A percentile compares a stretch with the other conserved stretches of the same genome.
Evolutionary conservation across 2,797 vertebrate species (phyloP).

Genomic region (Bryconaethiops microstoma): DNA sequence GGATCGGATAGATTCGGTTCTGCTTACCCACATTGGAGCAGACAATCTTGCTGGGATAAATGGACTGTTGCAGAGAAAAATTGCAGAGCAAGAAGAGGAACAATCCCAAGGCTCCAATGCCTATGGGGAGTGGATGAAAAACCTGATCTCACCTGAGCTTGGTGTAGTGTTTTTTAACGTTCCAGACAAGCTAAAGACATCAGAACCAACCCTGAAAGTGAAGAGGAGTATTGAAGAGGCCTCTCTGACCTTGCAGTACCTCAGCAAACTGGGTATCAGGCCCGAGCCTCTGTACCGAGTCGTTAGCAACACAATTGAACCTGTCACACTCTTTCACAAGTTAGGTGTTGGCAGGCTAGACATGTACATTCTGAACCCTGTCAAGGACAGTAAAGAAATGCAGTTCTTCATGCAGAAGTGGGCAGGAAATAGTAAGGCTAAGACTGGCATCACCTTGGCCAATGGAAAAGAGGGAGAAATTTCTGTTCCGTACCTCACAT

Average conservation of each 20-base stretch:
- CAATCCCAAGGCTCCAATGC: constrained; percentile 87
- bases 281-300: constrained; percentile 92
- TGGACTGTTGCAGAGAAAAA: constrained; percentile 95
- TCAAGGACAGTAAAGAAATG: constrained; percentile 99
- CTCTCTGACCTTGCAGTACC: constrained; percentile 92
- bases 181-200: constrained; percentile 92
- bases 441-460: constrained; percentile 92
- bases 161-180: constrained; percentile 98
- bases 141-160: constrained; percentile 95
- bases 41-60: constrained; percentile 98
- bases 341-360: constrained; percentile 96
- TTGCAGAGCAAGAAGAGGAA: constrained; percentile 95
- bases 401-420: constrained; percentile 99
- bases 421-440: constrained; percentile 98
- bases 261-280: constrained; percentile 91
- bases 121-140: constrained; percentile 96
- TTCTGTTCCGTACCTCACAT: constrained; percentile 97
- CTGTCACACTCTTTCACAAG: constrained; percentile 97
- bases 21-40: constrained; percentile 97
- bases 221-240: constrained; percentile 98
- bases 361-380: constrained; percentile 97
- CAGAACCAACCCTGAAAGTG: constrained; percentile 91
- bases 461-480: constrained; percentile 98
- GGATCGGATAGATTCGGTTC: constrained; percentile 95
- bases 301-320: constrained; percentile 92